phyloP scores from a whole-genome alignment of 1,140 invertebrate species.

The Trialeurodes vaporariorum region DNA sequence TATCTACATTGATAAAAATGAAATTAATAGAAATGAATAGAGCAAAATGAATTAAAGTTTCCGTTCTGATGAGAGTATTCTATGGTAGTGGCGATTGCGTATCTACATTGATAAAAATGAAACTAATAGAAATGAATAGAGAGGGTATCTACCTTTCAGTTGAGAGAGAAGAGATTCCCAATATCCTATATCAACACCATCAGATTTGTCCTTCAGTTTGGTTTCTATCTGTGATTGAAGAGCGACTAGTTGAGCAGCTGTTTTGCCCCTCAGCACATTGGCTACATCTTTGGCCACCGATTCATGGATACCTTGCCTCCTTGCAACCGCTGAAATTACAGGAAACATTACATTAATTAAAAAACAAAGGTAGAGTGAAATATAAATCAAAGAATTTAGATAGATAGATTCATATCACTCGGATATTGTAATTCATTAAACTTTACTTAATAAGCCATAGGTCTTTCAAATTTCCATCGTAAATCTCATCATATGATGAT shows the following conservation, averaged over 20 bases:
- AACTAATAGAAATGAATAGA: background rate
- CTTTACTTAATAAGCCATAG: too few relatives aligned
- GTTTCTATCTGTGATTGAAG: constrained; percentile 77
- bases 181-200: constrained; percentile 92
- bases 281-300: constrained; percentile 84
- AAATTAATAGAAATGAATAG: too few relatives aligned
- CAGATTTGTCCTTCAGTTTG: constrained; percentile 71
- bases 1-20: constrained; percentile 1
- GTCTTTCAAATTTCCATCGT: too few relatives aligned
- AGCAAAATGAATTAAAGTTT: too few relatives aligned
- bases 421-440: too few relatives aligned
- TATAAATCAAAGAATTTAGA: too few relatives aligned
- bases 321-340: constrained; percentile 40
- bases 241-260: constrained; percentile 67
- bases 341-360: too few relatives aligned
- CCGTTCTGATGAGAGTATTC: too few relatives aligned
- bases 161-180: constrained; percentile 92
- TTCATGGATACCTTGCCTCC: constrained; percentile 86
- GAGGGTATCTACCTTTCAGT: constrained; percentile 54
- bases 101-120: constrained; percentile 1
- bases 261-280: constrained; percentile 87
- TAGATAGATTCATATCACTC: too few relatives aligned
- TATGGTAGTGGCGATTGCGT: too few relatives aligned
- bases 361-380: too few relatives aligned
- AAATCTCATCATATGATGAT: too few relatives aligned